Evolutionary conservation across 2,113 vertebrate species (phyloP), one percentile per base, ranked within the genome.

Genomic region (Platanista minor): DNA sequence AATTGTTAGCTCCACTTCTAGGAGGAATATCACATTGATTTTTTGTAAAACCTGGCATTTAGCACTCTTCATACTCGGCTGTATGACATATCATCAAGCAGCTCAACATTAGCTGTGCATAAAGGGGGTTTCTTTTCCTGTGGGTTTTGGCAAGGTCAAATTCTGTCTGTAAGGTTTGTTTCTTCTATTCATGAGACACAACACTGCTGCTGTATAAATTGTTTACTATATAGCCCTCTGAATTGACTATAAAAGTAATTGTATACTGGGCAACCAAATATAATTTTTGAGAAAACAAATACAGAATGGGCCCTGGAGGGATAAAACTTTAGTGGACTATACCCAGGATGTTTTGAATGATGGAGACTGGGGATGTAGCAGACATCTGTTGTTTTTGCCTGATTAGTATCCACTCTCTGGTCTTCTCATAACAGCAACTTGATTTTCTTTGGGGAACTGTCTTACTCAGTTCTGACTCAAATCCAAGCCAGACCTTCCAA

Each of bases 171-270:
- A 41, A 57, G n/a, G 31, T 89, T 82, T 57, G 8, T 95, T 96
- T 96, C 82, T 93, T 85, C 95, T 93, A n/a, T 96, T 97, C 87
- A 89, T 85, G 61, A 97, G n/a, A 87, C 64, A 43, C 25, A 66
- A 57, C 59, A 90, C 78, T 95, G 94, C 90, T 96, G 78, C 87
- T 89, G 43, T 82, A 67, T 86, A 77, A 97, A 91, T 89, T 91
- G 90, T 91, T 95, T 96, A 89, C 96, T 54, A 21, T 18, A 83
- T 12, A 93, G 46, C 54, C 95, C 90, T 93, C 61, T 93, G 69
- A 62, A n/a, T 90, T 96, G 59, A 91, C 75, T 82, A 29, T 77
- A 86, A 96, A 93, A 67, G 72, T 82, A 41, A 85, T 82, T 86
- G 72, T 46, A 66, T 72, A 59, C 83, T 91, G 89, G 90, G 61